phyloP scores from a whole-genome alignment of 2,113 vertebrate species.

The Peromyscus californicus region DNA sequence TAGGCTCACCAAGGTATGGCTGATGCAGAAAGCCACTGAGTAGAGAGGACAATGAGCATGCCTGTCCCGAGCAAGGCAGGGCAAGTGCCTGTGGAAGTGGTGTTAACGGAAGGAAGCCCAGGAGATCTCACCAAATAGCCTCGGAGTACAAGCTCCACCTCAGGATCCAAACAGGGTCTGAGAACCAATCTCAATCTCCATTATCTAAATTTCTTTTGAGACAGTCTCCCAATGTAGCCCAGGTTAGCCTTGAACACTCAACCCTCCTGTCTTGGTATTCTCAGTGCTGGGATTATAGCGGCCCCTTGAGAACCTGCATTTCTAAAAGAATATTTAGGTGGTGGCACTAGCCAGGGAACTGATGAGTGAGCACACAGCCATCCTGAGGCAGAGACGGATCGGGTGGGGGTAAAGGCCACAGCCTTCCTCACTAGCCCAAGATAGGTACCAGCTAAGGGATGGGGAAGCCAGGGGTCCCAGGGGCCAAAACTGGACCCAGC shows the following conservation, averaged over 20 bases:
- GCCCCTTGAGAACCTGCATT: not conserved
- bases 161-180: not conserved
- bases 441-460: not conserved
- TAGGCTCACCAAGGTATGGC: not conserved
- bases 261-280: not conserved
- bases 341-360: not conserved
- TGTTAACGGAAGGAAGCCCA: not conserved
- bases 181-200: not conserved
- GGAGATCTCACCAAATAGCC: accelerated
- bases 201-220: not conserved
- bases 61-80: not conserved
- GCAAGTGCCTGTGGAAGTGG: not conserved
- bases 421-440: not conserved
- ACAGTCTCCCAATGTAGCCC: not conserved
- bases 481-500: not conserved
- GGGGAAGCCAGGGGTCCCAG: not conserved
- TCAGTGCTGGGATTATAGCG: not conserved
- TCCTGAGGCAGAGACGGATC: not conserved
- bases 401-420: not conserved
- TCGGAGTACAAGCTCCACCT: not conserved
- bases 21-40: not conserved
- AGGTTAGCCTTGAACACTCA: not conserved
- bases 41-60: too few species aligned
- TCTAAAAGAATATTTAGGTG: not conserved
- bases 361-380: accelerated